Evolutionary conservation across 2,888 invertebrate genomes (phyloP), one percentile per base, ranked within the genome.

Genomic region (Thereva unica): DNA sequence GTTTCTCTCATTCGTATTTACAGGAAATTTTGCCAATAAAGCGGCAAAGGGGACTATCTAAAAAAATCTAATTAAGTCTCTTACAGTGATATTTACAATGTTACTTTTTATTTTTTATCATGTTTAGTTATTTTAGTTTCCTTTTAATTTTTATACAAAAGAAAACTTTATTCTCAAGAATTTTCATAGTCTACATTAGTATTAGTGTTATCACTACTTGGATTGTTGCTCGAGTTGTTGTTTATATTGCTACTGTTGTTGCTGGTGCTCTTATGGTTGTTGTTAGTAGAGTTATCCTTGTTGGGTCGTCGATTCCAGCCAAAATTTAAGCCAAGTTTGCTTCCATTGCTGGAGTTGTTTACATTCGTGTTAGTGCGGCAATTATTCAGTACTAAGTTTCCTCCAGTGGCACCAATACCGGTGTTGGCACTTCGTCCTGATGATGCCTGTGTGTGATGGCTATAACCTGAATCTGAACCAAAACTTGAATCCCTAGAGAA

Each of bases 381-480:
- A 23, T 23, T 23, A 23, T 23, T 23, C 23, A 23, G 23, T 23
- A 23, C 23, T 23, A 23, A 23, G 23, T 23, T 23, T 53, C 53
- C 41, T 4, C 47, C 59, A 38, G 47, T 59, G 23, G 59, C 52
- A 57, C 63, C 42, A 12, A 44, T 50, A 2, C 66, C 59, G 7
- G 41, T 53, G 9, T 38, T 67, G 47, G 50, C 64, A 55, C 68
- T 75, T 0, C 78, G 78, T 45, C 78, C 76, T 3, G 78, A 78
- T 4, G 79, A 79, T 41, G 78, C 76, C 2, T 80, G 80, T 63
- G 80, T 81, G 44, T 81, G 78, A 79, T 92, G 91, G 78, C 92
- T 92, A 80, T 92, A 92, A 7, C 92, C 92, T 53, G 92, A 92
- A 80, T 92, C 92, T 6, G 92, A 92, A 40, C 92, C 92, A 72